phyloP scores from a whole-genome alignment of 2,888 invertebrate species.

The Siphlonurus alternatus region DNA sequence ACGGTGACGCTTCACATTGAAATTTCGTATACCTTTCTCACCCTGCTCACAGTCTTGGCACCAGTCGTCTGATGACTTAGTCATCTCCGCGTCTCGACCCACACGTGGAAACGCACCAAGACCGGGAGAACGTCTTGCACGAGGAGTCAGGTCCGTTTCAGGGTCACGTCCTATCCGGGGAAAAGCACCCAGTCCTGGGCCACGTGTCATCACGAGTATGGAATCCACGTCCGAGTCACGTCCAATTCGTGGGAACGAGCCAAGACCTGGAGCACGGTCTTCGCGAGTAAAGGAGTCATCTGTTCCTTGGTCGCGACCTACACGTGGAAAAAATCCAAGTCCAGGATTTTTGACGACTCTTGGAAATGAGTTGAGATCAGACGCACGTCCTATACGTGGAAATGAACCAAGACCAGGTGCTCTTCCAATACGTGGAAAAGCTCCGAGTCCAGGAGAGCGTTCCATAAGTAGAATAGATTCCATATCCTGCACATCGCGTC shows the following conservation, averaged over 20 bases:
- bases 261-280: not conserved
- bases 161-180: not conserved
- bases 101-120: not conserved
- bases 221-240: not conserved
- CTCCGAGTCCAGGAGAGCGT: not conserved
- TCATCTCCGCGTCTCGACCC: not conserved
- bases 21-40: not conserved
- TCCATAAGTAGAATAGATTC: not conserved
- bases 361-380: not conserved
- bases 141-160: not conserved
- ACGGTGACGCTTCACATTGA: no score
- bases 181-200: not conserved
- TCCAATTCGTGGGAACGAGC: not conserved
- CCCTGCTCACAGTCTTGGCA: not conserved
- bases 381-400: not conserved
- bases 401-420: not conserved
- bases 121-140: not conserved
- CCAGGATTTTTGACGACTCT: not conserved
- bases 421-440: not conserved
- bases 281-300: no score
- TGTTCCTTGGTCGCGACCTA: not conserved
- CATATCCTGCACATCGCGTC: not conserved
- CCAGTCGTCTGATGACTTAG: not conserved
- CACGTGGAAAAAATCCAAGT: not conserved
- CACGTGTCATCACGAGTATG: no score